Conservation (phyloP, 2,113 vertebrate species). For the Jaculus jaculus region DNA sequence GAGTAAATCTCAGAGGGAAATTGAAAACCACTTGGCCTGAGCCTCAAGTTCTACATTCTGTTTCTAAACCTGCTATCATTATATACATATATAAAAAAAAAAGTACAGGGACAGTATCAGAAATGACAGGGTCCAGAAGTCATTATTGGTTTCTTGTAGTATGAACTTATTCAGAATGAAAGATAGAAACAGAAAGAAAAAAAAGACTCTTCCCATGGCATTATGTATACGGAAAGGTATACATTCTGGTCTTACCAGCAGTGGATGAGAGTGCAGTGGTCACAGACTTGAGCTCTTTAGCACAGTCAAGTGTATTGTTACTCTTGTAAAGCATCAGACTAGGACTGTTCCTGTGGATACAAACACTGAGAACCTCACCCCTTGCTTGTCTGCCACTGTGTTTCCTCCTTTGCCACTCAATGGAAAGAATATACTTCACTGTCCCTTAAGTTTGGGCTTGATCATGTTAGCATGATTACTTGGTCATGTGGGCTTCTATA, state of each 20-base stretch:
- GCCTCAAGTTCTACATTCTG: neutral
- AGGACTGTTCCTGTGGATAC: neutral
- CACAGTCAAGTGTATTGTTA: neutral
- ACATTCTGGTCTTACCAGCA: neutral
- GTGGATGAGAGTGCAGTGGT: neutral
- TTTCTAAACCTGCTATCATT: neutral
- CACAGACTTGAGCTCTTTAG: neutral
- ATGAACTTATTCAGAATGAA: constrained; percentile 13
- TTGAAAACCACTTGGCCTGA: constrained; percentile 18
- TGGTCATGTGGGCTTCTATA: neutral
- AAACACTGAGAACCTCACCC: too few relatives aligned
- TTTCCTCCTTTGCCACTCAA: neutral
- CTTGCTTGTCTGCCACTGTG: neutral
- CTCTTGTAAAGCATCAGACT: neutral
- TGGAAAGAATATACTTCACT: neutral
- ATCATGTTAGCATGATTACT: neutral
- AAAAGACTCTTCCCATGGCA: neutral
- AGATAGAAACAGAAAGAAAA: neutral
- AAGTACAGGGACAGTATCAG: neutral
- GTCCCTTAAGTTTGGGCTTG: neutral
- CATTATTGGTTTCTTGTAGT: neutral
- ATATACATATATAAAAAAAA: too few relatives aligned
- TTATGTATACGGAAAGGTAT: neutral
- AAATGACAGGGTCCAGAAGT: constrained; percentile 21
- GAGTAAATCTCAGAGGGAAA: constrained; percentile 20